These are phyloP conservation scores for Himalopsyche anomala DNA, from an alignment of 2,888 invertebrate species.

Conservation along the genomic window DNA sequence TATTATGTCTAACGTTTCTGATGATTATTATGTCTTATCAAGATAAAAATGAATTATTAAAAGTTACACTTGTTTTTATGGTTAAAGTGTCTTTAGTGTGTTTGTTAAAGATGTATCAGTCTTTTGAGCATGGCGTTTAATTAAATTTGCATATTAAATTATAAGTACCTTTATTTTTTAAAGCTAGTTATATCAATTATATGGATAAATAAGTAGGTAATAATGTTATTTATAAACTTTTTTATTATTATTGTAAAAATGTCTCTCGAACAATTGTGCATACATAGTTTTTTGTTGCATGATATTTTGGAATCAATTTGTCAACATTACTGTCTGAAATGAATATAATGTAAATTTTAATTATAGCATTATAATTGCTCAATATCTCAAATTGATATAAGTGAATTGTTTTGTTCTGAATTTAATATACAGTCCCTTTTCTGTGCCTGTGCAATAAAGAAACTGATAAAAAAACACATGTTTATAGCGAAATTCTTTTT, in stretches of 20 bases:
- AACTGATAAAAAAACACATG: neutral
- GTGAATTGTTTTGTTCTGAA: slow-evolving; percentile 34
- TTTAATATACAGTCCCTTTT: slow-evolving; percentile 5
- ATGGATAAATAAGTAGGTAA: neutral
- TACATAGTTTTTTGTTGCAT: neutral
- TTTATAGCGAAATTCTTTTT: too few species aligned
- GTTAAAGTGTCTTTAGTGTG: neutral
- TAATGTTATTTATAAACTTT: slow-evolving; percentile 36
- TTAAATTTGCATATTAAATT: neutral
- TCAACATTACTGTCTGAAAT: slow-evolving; percentile 17
- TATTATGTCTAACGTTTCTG: neutral
- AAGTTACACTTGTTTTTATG: neutral
- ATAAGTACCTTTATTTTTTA: neutral
- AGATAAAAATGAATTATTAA: slow-evolving; percentile 10
- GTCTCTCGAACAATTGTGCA: neutral
- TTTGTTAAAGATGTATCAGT: neutral
- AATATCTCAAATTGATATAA: slow-evolving; percentile 21
- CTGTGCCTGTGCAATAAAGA: slow-evolving; percentile 21
- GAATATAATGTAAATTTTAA: slow-evolving; percentile 16
- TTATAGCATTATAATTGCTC: slow-evolving; percentile 24
- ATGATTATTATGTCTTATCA: neutral
- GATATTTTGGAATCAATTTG: neutral
- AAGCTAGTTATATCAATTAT: neutral
- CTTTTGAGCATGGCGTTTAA: neutral
- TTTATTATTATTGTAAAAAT: slow-evolving; percentile 32